These are phyloP conservation scores for Psylliodes chrysocephalus DNA, from an alignment of 2,888 invertebrate genomes.

Conservation along the genomic window DNA sequence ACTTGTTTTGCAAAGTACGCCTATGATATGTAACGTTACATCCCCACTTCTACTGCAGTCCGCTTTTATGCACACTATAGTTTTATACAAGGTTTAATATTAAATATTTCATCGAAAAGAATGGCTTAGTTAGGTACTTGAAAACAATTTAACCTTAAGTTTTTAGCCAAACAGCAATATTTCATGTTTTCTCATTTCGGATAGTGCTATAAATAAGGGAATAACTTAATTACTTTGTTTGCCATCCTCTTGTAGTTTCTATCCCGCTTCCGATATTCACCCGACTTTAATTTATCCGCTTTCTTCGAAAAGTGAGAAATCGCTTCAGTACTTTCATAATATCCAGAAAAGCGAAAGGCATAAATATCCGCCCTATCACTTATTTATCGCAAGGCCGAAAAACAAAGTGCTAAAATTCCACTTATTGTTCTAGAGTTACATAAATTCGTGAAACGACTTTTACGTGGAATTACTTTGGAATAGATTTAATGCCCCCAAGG, in stretches of 20 bases:
- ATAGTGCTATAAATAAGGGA: slow-evolving; percentile 27
- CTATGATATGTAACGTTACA: too few relatives aligned
- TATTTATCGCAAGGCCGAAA: slow-evolving; percentile 21
- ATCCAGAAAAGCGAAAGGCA: slow-evolving; percentile 13
- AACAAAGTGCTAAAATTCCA: slow-evolving; percentile 32
- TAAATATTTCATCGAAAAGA: too few relatives aligned
- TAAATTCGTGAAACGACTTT: slow-evolving; percentile 26
- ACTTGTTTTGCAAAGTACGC: too few relatives aligned
- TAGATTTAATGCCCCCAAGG: slow-evolving; percentile 29
- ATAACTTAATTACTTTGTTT: slow-evolving; percentile 31
- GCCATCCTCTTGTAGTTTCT: slow-evolving; percentile 19
- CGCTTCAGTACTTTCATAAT: slow-evolving; percentile 16
- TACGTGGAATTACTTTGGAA: slow-evolving; percentile 29
- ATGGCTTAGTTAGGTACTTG: too few relatives aligned
- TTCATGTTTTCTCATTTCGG: slow-evolving; percentile 20
- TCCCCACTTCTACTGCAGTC: too few relatives aligned
- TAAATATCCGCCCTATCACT: slow-evolving; percentile 15
- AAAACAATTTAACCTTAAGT: background rate
- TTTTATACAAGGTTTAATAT: too few relatives aligned
- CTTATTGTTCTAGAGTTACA: slow-evolving; percentile 26
- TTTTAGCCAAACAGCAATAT: slow-evolving; percentile 11
- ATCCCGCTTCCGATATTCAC: slow-evolving; percentile 20
- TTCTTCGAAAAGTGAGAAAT: slow-evolving; percentile 22
- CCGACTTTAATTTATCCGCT: slow-evolving; percentile 20
- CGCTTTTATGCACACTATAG: too few relatives aligned